Evolutionary conservation across 2,888 invertebrate genomes (phyloP).

Genomic region (Sympetrum striolatum): DNA sequence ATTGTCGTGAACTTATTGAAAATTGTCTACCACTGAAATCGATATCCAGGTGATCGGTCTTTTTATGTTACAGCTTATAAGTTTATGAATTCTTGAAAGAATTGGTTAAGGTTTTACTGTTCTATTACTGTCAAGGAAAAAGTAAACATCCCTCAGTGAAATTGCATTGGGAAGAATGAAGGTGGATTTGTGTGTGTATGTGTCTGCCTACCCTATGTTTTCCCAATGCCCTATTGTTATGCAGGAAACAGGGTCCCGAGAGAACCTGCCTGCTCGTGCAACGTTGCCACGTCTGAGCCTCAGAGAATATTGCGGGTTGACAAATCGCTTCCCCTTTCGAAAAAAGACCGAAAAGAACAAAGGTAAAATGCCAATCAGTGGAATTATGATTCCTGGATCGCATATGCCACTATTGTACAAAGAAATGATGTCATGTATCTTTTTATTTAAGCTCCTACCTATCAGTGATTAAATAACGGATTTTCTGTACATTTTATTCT

Average conservation of each 20-base stretch:
- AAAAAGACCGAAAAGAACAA: conserved; percentile 38
- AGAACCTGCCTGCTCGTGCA: conserved; percentile 41
- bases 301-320: conserved; percentile 40
- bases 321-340: conserved; percentile 40
- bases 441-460: neutral
- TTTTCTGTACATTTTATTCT: neutral
- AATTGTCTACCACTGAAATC: neutral
- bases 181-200: conserved; percentile 31
- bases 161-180: neutral
- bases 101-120: neutral
- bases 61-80: neutral
- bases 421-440: neutral
- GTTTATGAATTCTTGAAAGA: neutral
- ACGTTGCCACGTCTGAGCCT: conserved; percentile 39
- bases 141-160: neutral
- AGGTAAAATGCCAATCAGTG: conserved; percentile 34
- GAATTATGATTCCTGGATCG: conserved; percentile 35
- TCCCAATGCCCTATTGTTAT: conserved; percentile 41
- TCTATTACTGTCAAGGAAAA: neutral
- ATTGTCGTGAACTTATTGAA: neutral
- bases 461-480: neutral
- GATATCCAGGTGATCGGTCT: neutral
- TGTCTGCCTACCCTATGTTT: conserved; percentile 39
- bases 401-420: neutral
- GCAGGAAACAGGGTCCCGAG: conserved; percentile 43